Conservation (phyloP, 2,113 vertebrate species). For the Tiliqua scincoides region DNA sequence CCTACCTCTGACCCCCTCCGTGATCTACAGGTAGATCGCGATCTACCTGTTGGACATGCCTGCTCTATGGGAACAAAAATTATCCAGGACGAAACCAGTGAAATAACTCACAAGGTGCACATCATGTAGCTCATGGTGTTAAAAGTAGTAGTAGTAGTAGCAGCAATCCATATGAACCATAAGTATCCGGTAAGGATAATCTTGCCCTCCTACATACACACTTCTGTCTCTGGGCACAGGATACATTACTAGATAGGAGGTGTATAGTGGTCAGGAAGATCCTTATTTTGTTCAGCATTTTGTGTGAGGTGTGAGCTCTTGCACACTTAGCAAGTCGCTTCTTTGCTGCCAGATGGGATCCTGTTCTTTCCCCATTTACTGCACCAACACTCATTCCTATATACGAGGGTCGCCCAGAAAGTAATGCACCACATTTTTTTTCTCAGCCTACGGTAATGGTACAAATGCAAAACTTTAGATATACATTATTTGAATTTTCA, state of each 20-base stretch:
- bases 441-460: too few species aligned
- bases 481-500: too few species aligned
- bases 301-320: background rate
- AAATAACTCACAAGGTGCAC: background rate
- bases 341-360: background rate
- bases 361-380: background rate
- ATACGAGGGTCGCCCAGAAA: too few species aligned
- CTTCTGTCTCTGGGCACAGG: background rate
- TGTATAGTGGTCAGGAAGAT: background rate
- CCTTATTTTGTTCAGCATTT: background rate
- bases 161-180: background rate
- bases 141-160: too few species aligned
- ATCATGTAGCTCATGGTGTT: background rate
- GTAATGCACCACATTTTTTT: too few species aligned
- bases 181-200: background rate
- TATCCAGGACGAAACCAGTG: background rate
- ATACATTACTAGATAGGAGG: background rate
- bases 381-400: too few species aligned
- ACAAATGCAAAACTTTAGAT: too few species aligned
- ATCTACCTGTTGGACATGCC: too few species aligned
- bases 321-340: background rate
- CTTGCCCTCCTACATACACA: background rate
- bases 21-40: too few species aligned
- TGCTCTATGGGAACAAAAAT: background rate
- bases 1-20: too few species aligned